A percentile compares a stretch with the other conserved stretches of the same genome.
Evolutionary conservation across 2,888 invertebrate genomes (phyloP).

Genomic region (Acanthococcus lagerstroemiae): DNA sequence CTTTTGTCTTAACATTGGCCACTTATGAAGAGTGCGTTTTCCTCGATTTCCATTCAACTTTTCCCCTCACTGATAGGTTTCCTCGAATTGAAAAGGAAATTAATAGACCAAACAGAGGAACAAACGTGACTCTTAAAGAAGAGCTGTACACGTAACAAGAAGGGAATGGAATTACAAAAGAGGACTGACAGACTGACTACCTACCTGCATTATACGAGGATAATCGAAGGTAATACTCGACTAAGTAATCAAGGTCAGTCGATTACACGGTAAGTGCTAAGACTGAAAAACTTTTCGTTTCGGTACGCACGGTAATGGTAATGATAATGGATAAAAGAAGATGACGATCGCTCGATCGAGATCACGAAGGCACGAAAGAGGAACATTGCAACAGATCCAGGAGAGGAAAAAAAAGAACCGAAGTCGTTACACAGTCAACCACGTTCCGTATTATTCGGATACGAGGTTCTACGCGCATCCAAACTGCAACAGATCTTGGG

Average conservation of each 20-base stretch:
- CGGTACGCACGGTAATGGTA: not conserved
- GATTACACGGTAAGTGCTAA: not conserved
- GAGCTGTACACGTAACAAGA: not conserved
- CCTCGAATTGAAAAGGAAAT: conserved; percentile 1
- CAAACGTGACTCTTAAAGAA: not conserved
- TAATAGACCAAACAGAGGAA: not conserved
- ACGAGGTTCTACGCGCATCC: too few relatives aligned
- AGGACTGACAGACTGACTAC: too few relatives aligned
- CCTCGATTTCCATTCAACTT: not conserved
- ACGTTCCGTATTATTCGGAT: too few relatives aligned
- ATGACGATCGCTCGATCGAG: not conserved
- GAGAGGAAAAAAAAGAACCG: too few relatives aligned
- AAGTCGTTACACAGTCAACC: too few relatives aligned
- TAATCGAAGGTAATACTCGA: conserved; percentile 1
- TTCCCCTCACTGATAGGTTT: not conserved
- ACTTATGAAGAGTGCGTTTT: too few relatives aligned
- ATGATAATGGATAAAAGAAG: conserved; percentile 1
- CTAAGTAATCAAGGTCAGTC: not conserved
- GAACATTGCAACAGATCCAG: not conserved
- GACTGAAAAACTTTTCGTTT: conserved; percentile 2
- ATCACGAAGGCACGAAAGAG: not conserved
- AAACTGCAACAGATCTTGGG: too few relatives aligned
- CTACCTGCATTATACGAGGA: too few relatives aligned
- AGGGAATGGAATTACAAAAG: not conserved
- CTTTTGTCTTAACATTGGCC: too few relatives aligned